Conservation (phyloP, 92 coral and sea anemone species). For the Epizoanthus scotinus region DNA sequence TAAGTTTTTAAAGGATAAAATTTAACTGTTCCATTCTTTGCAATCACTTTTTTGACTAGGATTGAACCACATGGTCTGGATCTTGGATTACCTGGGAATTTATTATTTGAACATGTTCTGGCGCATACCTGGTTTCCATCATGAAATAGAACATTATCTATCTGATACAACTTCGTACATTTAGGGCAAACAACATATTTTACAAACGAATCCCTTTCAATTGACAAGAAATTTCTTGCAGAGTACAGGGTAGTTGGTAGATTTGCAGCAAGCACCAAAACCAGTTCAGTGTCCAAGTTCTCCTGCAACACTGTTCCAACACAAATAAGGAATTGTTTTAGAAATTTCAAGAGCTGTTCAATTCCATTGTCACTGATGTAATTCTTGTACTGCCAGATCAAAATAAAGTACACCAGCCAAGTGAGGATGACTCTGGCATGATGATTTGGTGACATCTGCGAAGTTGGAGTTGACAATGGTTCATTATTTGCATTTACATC, state of each 20-base stretch:
- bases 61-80: slow-evolving; percentile 44
- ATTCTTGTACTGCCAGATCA: slow-evolving; percentile 45
- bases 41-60: slow-evolving; percentile 27
- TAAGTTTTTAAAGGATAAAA: slow-evolving; percentile 44
- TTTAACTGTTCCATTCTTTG: slow-evolving; percentile 26
- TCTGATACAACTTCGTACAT: slow-evolving; percentile 47
- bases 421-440: slow-evolving; percentile 32
- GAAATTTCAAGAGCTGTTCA: slow-evolving; percentile 41
- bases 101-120: slow-evolving; percentile 45
- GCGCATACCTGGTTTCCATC: slow-evolving; percentile 38
- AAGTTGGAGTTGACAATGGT: slow-evolving; percentile 34
- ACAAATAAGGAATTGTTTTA: slow-evolving; percentile 26
- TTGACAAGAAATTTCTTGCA: slow-evolving; percentile 12
- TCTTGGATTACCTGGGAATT: slow-evolving; percentile 28
- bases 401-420: slow-evolving; percentile 50
- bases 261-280: slow-evolving; percentile 24
- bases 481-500: neutral
- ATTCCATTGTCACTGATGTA: slow-evolving; percentile 46
- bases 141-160: slow-evolving; percentile 39
- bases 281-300: slow-evolving; percentile 18
- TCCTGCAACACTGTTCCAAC: slow-evolving; percentile 26
- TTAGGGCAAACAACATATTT: slow-evolving; percentile 29
- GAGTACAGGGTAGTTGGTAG: slow-evolving; percentile 16
- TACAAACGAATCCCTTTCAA: slow-evolving; percentile 13
- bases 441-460: slow-evolving; percentile 23